A percentile compares a stretch with the other conserved stretches of the same genome.
phyloP scores from a whole-genome alignment of 2,113 vertebrate genomes.

The Lepisosteus osseus region DNA sequence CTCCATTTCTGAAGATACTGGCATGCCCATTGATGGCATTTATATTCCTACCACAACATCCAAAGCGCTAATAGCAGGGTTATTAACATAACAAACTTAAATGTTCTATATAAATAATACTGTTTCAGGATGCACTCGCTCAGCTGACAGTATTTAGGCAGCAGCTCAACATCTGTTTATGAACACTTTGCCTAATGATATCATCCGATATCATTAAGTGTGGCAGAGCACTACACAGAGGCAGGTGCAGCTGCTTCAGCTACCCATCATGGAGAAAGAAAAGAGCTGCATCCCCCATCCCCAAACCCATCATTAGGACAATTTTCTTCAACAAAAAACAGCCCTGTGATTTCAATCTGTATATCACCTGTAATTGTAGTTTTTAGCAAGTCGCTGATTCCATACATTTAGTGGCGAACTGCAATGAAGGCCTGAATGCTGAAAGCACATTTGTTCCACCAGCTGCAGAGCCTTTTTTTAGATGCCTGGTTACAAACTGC shows the following conservation, averaged over 20 bases:
- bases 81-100: conserved; percentile 99
- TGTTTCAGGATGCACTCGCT: conserved; percentile 91
- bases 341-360: conserved; percentile 99
- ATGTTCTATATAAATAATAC: conserved; percentile 99
- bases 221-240: conserved; percentile 88
- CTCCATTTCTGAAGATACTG: conserved; percentile 79
- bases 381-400: conserved; percentile 98
- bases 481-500: conserved; percentile 83
- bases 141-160: conserved; percentile 98
- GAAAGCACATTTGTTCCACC: conserved; percentile 88
- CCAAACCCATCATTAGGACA: conserved; percentile 99
- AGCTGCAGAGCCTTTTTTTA: conserved; percentile 96
- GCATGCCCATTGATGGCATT: conserved; percentile 86
- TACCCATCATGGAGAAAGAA: conserved; percentile 81
- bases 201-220: conserved; percentile 99
- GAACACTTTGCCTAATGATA: conserved; percentile 99
- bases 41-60: conserved; percentile 93
- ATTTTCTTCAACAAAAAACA: conserved; percentile 97
- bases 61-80: conserved; percentile 97
- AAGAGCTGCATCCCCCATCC: conserved; percentile 83
- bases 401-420: conserved; percentile 98
- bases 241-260: conserved; percentile 98
- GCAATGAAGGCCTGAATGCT: conserved; percentile 83
- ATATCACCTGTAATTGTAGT: conserved; percentile 99
- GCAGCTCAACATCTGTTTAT: conserved; percentile 99